Conservation (phyloP, 2,113 vertebrate species). For the Sorex araneus region DNA sequence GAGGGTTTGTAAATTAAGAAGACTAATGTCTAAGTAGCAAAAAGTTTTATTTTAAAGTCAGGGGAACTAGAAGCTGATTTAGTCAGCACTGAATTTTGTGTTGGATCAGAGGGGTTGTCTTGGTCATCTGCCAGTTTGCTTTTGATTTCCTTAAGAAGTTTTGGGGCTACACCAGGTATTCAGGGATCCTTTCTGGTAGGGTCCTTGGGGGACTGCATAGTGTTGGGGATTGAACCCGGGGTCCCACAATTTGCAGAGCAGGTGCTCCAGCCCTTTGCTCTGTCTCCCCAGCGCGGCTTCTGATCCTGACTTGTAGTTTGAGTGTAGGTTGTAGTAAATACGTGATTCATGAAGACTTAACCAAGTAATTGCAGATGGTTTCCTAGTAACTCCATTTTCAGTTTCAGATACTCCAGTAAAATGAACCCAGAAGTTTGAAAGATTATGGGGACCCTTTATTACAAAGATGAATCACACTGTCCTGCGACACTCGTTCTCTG, state of each 20-base stretch:
- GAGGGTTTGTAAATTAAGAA: background rate
- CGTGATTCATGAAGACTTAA: background rate
- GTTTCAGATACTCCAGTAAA: constrained; percentile 42
- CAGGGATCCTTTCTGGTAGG: too few relatives aligned
- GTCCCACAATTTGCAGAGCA: too few relatives aligned
- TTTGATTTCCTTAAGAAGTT: background rate
- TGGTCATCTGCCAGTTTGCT: background rate
- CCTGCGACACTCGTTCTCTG: background rate
- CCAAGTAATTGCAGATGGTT: constrained; percentile 33
- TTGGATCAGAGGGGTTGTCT: background rate
- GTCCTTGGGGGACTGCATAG: too few relatives aligned
- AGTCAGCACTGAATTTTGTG: background rate
- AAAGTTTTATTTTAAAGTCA: background rate
- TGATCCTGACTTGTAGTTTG: background rate
- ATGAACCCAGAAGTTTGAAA: constrained; percentile 28
- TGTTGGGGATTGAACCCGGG: too few relatives aligned
- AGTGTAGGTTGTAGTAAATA: background rate
- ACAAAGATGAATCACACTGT: background rate
- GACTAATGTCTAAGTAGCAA: background rate
- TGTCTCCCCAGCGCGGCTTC: too few relatives aligned
- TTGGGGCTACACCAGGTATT: too few relatives aligned
- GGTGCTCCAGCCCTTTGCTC: too few relatives aligned
- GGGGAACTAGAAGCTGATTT: background rate
- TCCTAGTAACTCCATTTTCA: constrained; percentile 28
- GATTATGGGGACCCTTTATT: background rate